phyloP scores from a whole-genome alignment of 2,888 invertebrate genomes.

The Camptogramma bilineatum region DNA sequence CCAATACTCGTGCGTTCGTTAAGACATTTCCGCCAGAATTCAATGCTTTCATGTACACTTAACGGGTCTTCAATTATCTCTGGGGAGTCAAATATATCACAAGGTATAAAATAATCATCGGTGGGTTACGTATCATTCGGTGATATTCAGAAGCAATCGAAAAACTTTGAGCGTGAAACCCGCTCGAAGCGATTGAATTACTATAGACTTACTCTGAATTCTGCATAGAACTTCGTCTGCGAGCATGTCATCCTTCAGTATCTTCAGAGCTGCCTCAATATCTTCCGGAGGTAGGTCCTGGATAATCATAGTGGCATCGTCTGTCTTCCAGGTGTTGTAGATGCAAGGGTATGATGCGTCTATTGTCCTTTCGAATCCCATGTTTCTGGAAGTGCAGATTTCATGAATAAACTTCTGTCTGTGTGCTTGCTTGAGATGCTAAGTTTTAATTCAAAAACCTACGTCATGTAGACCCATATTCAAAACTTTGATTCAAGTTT shows the following conservation, averaged over 20 bases:
- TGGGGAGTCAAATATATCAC: conserved; percentile 40
- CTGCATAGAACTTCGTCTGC: conserved; percentile 63
- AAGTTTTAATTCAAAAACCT: too few species aligned
- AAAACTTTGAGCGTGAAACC: too few species aligned
- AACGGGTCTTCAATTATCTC: conserved; percentile 55
- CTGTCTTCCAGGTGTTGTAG: conserved; percentile 62
- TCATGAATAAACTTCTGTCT: too few species aligned
- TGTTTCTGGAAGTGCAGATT: conserved; percentile 20
- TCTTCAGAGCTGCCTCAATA: conserved; percentile 58
- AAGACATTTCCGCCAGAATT: conserved; percentile 59
- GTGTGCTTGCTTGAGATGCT: too few species aligned
- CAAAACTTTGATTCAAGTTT: too few species aligned
- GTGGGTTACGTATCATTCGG: too few species aligned
- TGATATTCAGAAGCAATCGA: too few species aligned
- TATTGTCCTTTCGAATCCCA: conserved; percentile 54
- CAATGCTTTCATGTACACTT: conserved; percentile 53
- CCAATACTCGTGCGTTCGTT: conserved; percentile 62
- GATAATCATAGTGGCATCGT: conserved; percentile 60
- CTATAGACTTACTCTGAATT: conserved; percentile 49
- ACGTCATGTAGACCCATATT: too few species aligned
- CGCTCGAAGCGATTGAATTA: too few species aligned
- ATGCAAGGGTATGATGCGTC: conserved; percentile 59
- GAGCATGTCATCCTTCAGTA: conserved; percentile 56
- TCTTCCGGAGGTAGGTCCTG: conserved; percentile 69
- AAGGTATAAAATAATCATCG: too few species aligned